Evolutionary conservation across 2,888 invertebrate genomes (phyloP).

Genomic region (Cephus rjabovi): DNA sequence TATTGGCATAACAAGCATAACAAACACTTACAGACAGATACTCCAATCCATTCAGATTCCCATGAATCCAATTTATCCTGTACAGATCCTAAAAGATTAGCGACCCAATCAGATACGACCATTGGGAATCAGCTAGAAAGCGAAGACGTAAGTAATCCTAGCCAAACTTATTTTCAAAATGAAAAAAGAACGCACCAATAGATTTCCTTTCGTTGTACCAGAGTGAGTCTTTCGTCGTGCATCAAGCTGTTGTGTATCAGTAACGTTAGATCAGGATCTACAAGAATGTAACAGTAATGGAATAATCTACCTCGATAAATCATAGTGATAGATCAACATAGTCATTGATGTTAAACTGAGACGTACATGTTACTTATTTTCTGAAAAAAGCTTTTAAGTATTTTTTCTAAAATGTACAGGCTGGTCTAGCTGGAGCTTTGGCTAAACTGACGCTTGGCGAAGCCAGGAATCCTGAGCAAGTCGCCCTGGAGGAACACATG

Average conservation of each 20-base stretch:
- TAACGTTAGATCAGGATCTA: not conserved
- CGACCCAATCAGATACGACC: constrained; percentile 49
- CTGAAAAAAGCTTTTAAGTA: constrained; percentile 30
- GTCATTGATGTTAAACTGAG: not conserved
- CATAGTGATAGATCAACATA: not conserved
- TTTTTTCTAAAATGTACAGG: constrained; percentile 70
- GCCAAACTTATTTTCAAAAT: not conserved
- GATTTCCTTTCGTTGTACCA: not conserved
- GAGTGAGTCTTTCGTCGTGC: not conserved
- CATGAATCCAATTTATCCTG: constrained; percentile 28
- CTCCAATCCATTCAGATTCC: not conserved
- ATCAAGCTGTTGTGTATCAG: not conserved
- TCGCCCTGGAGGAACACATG: constrained; percentile 80
- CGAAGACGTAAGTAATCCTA: constrained; percentile 55
- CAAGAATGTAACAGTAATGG: not conserved
- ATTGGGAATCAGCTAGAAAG: constrained; percentile 45
- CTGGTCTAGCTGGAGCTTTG: constrained; percentile 87
- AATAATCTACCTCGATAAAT: not conserved
- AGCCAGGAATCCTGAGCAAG: constrained; percentile 74
- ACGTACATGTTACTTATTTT: constrained; percentile 1
- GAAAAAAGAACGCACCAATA: not conserved
- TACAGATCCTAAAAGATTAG: constrained; percentile 53
- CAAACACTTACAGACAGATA: not conserved
- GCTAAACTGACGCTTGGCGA: constrained; percentile 81
- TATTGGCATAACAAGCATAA: constrained; percentile 1